Evolutionary conservation across 2,113 vertebrate species (phyloP), one percentile per base, ranked within the genome.

Genomic region (Archilochus colubris): DNA sequence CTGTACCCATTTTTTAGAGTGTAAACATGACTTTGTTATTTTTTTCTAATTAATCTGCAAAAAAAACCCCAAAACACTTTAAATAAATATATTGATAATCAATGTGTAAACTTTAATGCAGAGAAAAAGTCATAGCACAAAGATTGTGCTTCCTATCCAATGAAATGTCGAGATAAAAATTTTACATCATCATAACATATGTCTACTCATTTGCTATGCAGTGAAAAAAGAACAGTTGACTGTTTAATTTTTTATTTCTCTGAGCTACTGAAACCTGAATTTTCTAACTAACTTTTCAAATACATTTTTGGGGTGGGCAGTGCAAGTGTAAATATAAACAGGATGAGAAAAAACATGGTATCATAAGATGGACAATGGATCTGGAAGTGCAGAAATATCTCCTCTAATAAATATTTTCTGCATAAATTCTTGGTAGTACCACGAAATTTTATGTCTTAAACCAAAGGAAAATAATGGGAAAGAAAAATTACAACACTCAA

Each of bases 331-430:
- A 75, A 10, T 8, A 75, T 22, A 53, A 91, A 87, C 1, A 76
- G 4, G 55, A 77, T 84, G 36, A 66, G 44, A 95, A 88, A 58
- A 48, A 36, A 2, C 27, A 54, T 54, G 2, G 5, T 75, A 12
- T 57, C 70, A 72, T 68, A 86, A 17, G n/a, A 24, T 33, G 21
- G 68, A 88, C 23, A 86, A 44, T 33, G 10, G 46, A 30, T 73
- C 13, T 68, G 14, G 19, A 58, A 61, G 18, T 73, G 12, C 2
- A 87, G 23, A 90, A 94, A 83, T 76, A 25, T 12, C 4, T 91
- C 14, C 30, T 44, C 51, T 91, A 92, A 91, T 68, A 84, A 87
- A 62, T 67, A 69, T 51, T 90, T 93, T 83, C 7, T 4, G 83
- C 55, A 81, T 23, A 78, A 78, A 91, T 70, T 51, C 25, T 44